Evolutionary conservation across 2,888 invertebrate genomes (phyloP), one percentile per base, ranked within the genome.

Genomic region (Parthenolecanium corni): DNA sequence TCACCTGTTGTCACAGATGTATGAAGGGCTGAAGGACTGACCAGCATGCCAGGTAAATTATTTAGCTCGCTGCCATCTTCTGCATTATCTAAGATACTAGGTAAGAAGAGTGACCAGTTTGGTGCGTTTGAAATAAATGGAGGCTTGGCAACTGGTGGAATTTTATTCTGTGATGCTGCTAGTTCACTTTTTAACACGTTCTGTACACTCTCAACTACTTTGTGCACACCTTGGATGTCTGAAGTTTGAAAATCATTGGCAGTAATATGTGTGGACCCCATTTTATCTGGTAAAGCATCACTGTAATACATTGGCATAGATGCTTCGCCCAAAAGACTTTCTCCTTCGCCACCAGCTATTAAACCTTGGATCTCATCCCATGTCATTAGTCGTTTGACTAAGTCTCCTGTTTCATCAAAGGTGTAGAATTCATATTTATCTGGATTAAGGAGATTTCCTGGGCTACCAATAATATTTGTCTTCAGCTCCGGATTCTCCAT

Each of bases 371-470:
- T 89, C 75, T 90, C 87, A 70, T 86, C 81, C 69, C 88, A 75
- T 6, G 89, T 88, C 89, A 90, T 90, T 36, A 89, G 77, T 65
- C 86, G 79, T 70, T 87, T 88, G 0, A 89, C 83, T 21, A 89
- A 77, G 70, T 89, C 86, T 14, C 89, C 89, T 63, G 83, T 82
- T 70, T 88, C 86, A 70, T 89, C 86, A 70, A 89, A 87, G 0
- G 89, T 89, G 72, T 88, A 89, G 73, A 89, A 90, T 71, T 89
- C 89, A 72, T 89, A 89, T 71, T 85, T 79, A 71, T 89, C 89
- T 1, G 89, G 90, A 67, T 85, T 84, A 5, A 89, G 74, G 1
- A 90, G 76, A 69, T 84, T 82, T 0, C 86, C 86, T 0, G 89
- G 89, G 66, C 88, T 89, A 5, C 73, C 74, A 2, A 75, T 72